Percentiles rank a stretch among this genome's conserved stretches.
phyloP scores from a whole-genome alignment of 2,797 vertebrate species.

The Intellagama lesueurii region DNA sequence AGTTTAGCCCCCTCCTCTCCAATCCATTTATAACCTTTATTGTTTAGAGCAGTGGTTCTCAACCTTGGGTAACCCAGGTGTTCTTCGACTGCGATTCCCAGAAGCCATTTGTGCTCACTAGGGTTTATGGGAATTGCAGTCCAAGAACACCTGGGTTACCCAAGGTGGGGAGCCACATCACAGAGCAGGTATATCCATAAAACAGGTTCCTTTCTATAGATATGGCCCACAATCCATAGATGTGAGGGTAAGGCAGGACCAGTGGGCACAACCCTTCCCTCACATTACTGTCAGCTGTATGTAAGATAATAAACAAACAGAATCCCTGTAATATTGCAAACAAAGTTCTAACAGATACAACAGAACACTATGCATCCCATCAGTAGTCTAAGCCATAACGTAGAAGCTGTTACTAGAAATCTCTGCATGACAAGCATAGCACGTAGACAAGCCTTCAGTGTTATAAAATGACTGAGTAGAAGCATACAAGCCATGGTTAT shows the following conservation, averaged over 20 bases:
- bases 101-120: no score
- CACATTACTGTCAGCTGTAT: not conserved
- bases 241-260: not conserved
- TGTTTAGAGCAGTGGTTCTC: no score
- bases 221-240: not conserved
- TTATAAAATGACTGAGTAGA: constrained; percentile 45
- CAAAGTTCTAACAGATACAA: not conserved
- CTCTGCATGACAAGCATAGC: not conserved
- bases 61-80: no score
- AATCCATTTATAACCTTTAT: not conserved
- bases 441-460: not conserved
- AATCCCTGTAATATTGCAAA: not conserved
- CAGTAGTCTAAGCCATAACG: not conserved
- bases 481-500: constrained; percentile 54
- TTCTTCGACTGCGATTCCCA: no score
- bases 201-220: not conserved
- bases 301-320: no score
- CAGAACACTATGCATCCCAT: not conserved
- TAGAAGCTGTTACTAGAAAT: not conserved
- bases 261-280: not conserved
- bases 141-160: not conserved
- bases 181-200: no score
- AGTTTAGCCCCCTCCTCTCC: not conserved
- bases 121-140: no score
- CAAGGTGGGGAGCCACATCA: not conserved